phyloP scores from a whole-genome alignment of 1,140 invertebrate genomes.

The Ganaspis sp. region DNA sequence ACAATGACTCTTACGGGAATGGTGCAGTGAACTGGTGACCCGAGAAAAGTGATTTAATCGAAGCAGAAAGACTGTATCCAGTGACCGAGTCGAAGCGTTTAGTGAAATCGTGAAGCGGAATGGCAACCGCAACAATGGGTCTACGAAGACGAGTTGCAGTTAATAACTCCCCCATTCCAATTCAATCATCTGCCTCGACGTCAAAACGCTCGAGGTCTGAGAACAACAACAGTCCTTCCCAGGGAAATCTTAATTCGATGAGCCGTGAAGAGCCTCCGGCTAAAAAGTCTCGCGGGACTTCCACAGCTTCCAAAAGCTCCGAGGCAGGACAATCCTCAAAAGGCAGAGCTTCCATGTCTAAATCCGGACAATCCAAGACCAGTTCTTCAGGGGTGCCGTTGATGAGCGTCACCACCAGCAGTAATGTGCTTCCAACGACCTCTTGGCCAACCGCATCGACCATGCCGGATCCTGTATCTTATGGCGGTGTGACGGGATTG shows the following conservation, averaged over 20 bases:
- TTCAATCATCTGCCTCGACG: conserved; percentile 47
- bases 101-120: conserved; percentile 47
- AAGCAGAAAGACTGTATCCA: background rate
- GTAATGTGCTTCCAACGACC: conserved; percentile 57
- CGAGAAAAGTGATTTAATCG: conserved; percentile 23
- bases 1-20: too few species aligned
- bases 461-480: conserved; percentile 64
- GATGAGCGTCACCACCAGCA: conserved; percentile 35
- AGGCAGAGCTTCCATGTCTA: conserved; percentile 44
- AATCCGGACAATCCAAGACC: conserved; percentile 49
- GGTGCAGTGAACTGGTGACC: background rate
- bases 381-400: conserved; percentile 42
- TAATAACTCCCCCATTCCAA: conserved; percentile 58
- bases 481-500: conserved; percentile 63
- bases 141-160: conserved; percentile 72
- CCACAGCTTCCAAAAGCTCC: conserved; percentile 45
- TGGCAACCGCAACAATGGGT: conserved; percentile 74
- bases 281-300: conserved; percentile 69
- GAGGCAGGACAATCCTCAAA: conserved; percentile 42
- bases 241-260: conserved; percentile 73
- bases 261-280: conserved; percentile 66
- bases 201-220: conserved; percentile 71
- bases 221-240: conserved; percentile 75
- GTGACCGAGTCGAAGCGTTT: conserved; percentile 36
- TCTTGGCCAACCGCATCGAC: conserved; percentile 61